A percentile compares a stretch with the other conserved stretches of the same genome.
Conservation (phyloP, 2,797 vertebrate species). For the Ciconia nigra region DNA sequence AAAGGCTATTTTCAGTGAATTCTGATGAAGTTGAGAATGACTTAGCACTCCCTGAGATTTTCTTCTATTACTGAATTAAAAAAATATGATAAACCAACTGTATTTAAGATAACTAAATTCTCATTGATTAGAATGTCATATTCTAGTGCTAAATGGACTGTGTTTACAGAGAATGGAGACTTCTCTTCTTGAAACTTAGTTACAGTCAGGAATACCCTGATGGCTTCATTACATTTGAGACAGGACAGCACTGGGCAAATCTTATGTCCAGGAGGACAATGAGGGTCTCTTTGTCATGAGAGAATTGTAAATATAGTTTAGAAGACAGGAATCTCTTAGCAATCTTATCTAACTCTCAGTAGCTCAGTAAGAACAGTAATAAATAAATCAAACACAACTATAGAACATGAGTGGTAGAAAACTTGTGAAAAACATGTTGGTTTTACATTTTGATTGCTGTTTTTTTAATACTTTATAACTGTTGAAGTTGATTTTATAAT, state of each 20-base stretch:
- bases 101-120: constrained; percentile 5
- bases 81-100: neutral
- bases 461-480: neutral
- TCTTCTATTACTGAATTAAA: neutral
- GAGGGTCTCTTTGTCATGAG: neutral
- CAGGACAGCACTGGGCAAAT: neutral
- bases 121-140: neutral
- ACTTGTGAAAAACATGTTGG: neutral
- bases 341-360: neutral
- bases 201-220: constrained; percentile 8
- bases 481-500: neutral
- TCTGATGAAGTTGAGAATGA: neutral
- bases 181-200: neutral
- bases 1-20: neutral
- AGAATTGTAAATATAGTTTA: neutral
- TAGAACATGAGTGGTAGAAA: neutral
- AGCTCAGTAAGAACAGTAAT: neutral
- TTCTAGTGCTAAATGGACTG: neutral
- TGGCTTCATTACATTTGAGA: neutral
- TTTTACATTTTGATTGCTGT: neutral
- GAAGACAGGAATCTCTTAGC: neutral
- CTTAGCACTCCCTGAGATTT: neutral
- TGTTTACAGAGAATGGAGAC: neutral
- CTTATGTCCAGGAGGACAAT: neutral
- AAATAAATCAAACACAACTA: neutral